Percentiles rank a stretch among this genome's conserved stretches.
phyloP scores from a whole-genome alignment of 2,113 vertebrate species.

The Elaphurus davidianus region DNA sequence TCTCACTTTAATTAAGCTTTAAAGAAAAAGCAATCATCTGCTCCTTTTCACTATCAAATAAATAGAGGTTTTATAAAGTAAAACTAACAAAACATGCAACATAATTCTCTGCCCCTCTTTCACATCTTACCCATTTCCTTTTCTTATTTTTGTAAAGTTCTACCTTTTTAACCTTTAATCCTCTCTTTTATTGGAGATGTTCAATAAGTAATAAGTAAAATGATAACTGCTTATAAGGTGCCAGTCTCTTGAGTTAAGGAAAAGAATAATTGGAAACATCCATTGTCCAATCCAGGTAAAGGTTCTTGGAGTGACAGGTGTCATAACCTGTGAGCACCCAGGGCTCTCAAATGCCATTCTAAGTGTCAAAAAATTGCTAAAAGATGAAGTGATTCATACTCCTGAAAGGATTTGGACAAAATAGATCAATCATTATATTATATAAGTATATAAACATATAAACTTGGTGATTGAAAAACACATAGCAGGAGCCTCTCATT shows the following conservation, averaged over 20 bases:
- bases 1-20: background rate
- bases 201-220: background rate
- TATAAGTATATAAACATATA: background rate
- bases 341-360: background rate
- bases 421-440: background rate
- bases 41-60: background rate
- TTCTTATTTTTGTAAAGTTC: background rate
- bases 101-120: background rate
- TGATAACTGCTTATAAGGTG: background rate
- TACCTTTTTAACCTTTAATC: background rate
- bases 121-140: background rate
- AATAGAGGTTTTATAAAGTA: background rate
- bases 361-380: background rate
- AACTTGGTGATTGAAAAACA: background rate
- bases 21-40: background rate
- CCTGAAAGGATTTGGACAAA: background rate
- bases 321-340: background rate
- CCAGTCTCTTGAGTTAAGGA: background rate
- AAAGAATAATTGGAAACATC: background rate
- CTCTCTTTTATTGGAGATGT: background rate
- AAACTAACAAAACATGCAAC: background rate
- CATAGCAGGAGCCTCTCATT: background rate
- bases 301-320: background rate
- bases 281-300: background rate
- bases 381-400: background rate